Conservation (phyloP, 2,888 invertebrate genomes). For the Notodonta dromedarius region DNA sequence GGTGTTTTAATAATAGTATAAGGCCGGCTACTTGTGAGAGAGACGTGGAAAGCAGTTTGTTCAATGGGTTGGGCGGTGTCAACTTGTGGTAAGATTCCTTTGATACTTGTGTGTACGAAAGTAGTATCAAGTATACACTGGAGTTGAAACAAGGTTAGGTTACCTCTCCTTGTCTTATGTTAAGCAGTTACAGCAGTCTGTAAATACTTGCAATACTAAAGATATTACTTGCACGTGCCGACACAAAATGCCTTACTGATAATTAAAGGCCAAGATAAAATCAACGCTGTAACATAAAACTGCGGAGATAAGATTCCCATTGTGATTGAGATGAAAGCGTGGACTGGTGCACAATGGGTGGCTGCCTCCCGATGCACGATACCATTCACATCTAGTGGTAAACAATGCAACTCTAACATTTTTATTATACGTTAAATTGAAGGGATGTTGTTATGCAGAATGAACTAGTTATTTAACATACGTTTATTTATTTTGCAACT, state of each 20-base stretch:
- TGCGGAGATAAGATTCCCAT: conserved; percentile 71
- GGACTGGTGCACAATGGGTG: conserved; percentile 56
- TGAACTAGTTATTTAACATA: too few relatives aligned
- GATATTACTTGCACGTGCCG: not conserved
- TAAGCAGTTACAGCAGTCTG: too few relatives aligned
- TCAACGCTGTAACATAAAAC: conserved; percentile 61
- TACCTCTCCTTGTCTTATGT: too few relatives aligned
- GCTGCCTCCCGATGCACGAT: conserved; percentile 68
- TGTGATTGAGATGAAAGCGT: conserved; percentile 65
- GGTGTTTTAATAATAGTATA: conserved; percentile 3
- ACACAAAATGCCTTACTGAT: not conserved
- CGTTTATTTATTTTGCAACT: too few relatives aligned
- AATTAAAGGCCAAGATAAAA: conserved; percentile 54
- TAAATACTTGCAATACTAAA: too few relatives aligned
- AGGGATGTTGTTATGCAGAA: conserved; percentile 54
- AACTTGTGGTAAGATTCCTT: too few relatives aligned
- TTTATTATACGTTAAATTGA: conserved; percentile 77
- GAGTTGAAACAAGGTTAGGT: too few relatives aligned
- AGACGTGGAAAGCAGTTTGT: not conserved
- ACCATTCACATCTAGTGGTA: conserved; percentile 68
- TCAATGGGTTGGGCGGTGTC: not conserved
- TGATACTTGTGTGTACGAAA: too few relatives aligned
- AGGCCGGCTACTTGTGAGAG: not conserved
- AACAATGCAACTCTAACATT: conserved; percentile 72
- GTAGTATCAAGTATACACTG: too few relatives aligned